Percentiles rank a stretch among this genome's conserved stretches.
Evolutionary conservation across 2,113 vertebrate genomes (phyloP).

Genomic region (Cranoglanis bouderius): DNA sequence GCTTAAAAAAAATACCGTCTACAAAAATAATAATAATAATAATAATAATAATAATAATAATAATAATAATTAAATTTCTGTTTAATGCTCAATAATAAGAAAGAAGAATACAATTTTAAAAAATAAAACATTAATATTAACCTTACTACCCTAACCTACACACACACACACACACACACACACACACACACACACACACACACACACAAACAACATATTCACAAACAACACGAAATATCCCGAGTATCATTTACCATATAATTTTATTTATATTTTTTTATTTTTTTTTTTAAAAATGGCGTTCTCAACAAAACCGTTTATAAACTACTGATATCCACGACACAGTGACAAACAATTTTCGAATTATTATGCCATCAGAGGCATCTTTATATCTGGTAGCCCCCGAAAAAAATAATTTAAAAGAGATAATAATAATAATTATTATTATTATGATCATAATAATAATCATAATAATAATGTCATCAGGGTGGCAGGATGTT

Average conservation of each 20-base stretch:
- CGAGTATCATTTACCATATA: background rate
- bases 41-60: no score
- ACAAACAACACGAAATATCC: background rate
- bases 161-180: no score
- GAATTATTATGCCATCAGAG: background rate
- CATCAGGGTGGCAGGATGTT: background rate
- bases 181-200: no score
- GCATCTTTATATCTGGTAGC: background rate
- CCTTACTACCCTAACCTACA: no score
- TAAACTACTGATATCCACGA: slow-evolving; percentile 46
- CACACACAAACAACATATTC: background rate
- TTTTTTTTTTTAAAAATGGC: slow-evolving; percentile 33
- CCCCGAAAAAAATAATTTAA: background rate
- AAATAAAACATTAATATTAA: no score
- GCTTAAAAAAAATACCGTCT: background rate
- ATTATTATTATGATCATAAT: slow-evolving; percentile 3
- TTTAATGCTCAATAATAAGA: background rate
- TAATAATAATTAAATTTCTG: background rate
- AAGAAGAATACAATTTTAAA: no score
- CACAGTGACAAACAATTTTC: slow-evolving; percentile 38
- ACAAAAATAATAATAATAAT: no score
- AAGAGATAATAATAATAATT: background rate
- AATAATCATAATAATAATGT: background rate
- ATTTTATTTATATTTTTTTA: slow-evolving; percentile 44
- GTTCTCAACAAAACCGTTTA: slow-evolving; percentile 39